These are phyloP conservation scores for Papilio protenor DNA, from an alignment of 2,888 invertebrate genomes.

Conservation along the genomic window DNA sequence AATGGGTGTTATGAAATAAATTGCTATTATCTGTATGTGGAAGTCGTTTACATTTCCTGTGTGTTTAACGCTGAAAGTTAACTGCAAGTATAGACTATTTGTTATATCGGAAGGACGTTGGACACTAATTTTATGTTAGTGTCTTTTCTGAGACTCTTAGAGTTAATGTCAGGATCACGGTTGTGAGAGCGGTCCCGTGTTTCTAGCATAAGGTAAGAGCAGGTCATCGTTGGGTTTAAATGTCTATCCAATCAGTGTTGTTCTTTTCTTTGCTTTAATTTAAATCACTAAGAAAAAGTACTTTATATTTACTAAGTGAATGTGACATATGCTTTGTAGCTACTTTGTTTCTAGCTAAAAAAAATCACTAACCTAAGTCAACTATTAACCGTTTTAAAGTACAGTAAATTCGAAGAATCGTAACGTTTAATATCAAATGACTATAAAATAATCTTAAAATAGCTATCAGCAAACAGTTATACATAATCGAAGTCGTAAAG, in stretches of 20 bases:
- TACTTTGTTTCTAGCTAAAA: neutral
- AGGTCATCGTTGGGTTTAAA: too few species aligned
- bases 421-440: neutral
- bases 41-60: slow-evolving; percentile 32
- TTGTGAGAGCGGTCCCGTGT: too few species aligned
- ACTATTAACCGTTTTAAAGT: neutral
- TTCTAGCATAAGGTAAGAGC: too few species aligned
- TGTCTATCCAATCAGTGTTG: too few species aligned
- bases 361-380: neutral
- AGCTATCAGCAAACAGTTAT: slow-evolving; percentile 17
- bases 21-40: slow-evolving; percentile 42
- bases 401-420: slow-evolving; percentile 2
- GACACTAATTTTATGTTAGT: neutral
- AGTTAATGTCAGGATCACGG: too few species aligned
- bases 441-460: slow-evolving; percentile 22
- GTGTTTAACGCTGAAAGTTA: slow-evolving; percentile 25
- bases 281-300: too few species aligned
- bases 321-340: too few species aligned
- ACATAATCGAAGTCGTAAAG: slow-evolving; percentile 15
- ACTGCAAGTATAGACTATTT: neutral
- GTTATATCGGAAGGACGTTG: slow-evolving; percentile 13
- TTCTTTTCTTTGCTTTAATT: too few species aligned
- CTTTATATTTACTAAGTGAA: too few species aligned
- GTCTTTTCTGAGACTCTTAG: neutral
- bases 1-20: slow-evolving; percentile 35